These are phyloP conservation scores for Platycheirus rosarum DNA, from an alignment of 2,888 invertebrate species.

Conservation along the genomic window DNA sequence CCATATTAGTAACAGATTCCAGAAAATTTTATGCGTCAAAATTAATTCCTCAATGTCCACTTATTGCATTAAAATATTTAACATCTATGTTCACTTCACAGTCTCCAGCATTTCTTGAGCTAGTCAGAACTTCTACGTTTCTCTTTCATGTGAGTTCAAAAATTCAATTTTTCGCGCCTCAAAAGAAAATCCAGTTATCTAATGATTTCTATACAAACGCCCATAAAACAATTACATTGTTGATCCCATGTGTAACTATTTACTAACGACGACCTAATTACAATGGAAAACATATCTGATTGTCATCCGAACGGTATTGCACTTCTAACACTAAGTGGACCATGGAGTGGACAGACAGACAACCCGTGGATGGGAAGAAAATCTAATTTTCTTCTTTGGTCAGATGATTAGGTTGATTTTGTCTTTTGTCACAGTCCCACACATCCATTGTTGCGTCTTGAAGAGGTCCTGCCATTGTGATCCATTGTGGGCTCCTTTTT, in stretches of 20 bases:
- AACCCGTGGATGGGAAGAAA: slow-evolving; percentile 69
- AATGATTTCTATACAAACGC: no score
- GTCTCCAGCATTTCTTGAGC: no score
- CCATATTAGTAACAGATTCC: no score
- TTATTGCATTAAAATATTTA: no score
- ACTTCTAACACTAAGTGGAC: slow-evolving; percentile 6
- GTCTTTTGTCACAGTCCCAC: slow-evolving; percentile 25
- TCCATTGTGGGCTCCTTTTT: slow-evolving; percentile 38
- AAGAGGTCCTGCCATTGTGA: slow-evolving; percentile 50
- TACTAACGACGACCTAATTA: slow-evolving; percentile 67
- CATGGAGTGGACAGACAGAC: slow-evolving; percentile 29
- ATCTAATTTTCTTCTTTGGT: slow-evolving; percentile 61
- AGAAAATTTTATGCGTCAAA: no score
- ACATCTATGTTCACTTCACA: no score
- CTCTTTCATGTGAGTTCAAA: no score
- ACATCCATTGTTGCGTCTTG: slow-evolving; percentile 43
- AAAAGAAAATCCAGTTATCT: slow-evolving; percentile 11
- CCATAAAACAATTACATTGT: slow-evolving; percentile 24
- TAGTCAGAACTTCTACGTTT: no score
- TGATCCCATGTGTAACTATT: slow-evolving; percentile 36
- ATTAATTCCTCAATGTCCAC: no score
- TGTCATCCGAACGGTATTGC: slow-evolving; percentile 31
- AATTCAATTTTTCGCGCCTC: no score
- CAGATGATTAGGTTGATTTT: slow-evolving; percentile 54
- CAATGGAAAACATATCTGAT: slow-evolving; percentile 55